These are phyloP conservation scores for Pedionomus torquatus DNA, from an alignment of 2,113 vertebrate species.

Conservation along the genomic window DNA sequence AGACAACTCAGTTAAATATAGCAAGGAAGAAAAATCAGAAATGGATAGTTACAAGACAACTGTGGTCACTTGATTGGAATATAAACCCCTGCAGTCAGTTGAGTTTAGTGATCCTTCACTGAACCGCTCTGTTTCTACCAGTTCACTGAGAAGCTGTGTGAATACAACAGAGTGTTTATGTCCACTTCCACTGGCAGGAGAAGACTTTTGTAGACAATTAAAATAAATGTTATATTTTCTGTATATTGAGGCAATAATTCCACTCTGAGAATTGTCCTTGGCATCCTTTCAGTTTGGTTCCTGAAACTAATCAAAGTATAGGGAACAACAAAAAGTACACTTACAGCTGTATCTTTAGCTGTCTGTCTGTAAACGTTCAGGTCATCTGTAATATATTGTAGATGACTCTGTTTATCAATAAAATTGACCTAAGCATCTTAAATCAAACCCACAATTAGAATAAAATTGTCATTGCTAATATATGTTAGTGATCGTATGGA, in stretches of 20 bases:
- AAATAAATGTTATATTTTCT: not conserved
- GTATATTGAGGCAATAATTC: not conserved
- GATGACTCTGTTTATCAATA: constrained; percentile 71
- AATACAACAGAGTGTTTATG: not conserved
- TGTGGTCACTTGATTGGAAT: not conserved
- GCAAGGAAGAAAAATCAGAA: not conserved
- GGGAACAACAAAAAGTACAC: not conserved
- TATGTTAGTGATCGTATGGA: constrained; percentile 58
- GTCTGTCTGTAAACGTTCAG: constrained; percentile 56
- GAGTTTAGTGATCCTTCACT: not conserved
- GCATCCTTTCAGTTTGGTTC: not conserved
- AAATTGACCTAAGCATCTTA: constrained; percentile 72
- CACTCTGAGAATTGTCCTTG: not conserved
- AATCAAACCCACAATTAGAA: constrained; percentile 70
- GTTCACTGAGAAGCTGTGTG: not conserved
- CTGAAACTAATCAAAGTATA: not conserved
- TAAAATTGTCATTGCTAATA: constrained; percentile 69
- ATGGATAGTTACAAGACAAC: not conserved
- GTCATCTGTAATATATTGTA: constrained; percentile 55
- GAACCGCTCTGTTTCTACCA: not conserved
- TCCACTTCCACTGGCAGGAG: not conserved
- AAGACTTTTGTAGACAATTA: not conserved
- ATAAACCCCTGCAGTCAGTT: rapidly evolving
- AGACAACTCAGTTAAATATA: not conserved
- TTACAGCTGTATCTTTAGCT: not conserved